Evolutionary conservation across 2,113 vertebrate genomes (phyloP).

Genomic region (Melanerpes aurifrons): DNA sequence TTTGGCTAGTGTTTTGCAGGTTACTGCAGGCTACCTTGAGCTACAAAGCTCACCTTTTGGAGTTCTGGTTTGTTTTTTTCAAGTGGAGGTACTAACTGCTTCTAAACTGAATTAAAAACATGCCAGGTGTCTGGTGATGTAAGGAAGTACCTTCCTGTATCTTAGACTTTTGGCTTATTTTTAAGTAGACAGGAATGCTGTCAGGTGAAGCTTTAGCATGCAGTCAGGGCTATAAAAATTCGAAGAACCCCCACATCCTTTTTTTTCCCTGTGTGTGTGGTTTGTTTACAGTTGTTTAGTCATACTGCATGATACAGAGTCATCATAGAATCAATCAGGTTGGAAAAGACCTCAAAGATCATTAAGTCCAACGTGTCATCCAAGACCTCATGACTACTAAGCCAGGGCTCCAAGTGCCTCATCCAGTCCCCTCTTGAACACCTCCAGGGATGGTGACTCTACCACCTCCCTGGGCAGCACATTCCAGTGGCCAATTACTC

Average conservation of each 20-base stretch:
- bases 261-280: not conserved
- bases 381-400: no score
- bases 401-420: no score
- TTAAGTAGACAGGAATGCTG: not conserved
- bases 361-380: no score
- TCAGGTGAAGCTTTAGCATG: not conserved
- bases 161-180: not conserved
- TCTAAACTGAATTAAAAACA: not conserved
- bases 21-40: not conserved
- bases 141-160: not conserved
- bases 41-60: not conserved
- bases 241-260: not conserved
- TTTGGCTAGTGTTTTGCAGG: not conserved
- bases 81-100: not conserved
- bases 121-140: not conserved
- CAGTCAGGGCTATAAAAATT: not conserved
- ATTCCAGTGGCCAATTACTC: no score
- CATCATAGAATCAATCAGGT: no score
- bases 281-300: not conserved
- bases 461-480: no score
- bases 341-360: no score
- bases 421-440: no score
- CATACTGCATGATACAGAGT: not conserved
- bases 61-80: not conserved
- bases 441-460: no score